Evolutionary conservation across 2,797 vertebrate genomes (phyloP).

Genomic region (Lepus oiostolus): DNA sequence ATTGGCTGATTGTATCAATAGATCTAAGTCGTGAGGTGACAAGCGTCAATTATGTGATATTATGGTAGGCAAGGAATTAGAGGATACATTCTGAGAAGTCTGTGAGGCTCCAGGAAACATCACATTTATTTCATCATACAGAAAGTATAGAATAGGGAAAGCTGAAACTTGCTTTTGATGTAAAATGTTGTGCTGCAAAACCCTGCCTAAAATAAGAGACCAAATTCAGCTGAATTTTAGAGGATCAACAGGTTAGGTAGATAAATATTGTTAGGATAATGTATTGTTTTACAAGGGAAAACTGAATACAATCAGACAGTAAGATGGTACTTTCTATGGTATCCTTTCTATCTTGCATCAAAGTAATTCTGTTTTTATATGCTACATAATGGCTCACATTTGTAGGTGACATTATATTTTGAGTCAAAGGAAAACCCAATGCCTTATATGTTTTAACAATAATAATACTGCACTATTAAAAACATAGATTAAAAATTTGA

Average conservation of each 20-base stretch:
- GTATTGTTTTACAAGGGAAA: not conserved
- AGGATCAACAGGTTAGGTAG: not conserved
- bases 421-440: not conserved
- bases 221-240: not conserved
- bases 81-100: not conserved
- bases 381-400: not conserved
- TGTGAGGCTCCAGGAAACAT: not conserved
- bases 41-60: not conserved
- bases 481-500: not conserved
- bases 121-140: not conserved
- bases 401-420: not conserved
- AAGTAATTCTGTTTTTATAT: constrained; percentile 30
- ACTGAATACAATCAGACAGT: not conserved
- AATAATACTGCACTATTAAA: constrained; percentile 12
- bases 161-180: constrained; percentile 13
- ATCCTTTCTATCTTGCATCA: not conserved
- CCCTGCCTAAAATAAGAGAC: not conserved
- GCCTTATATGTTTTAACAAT: not conserved
- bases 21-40: not conserved
- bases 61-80: not conserved
- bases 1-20: not conserved
- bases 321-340: not conserved
- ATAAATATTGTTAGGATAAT: not conserved
- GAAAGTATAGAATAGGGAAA: not conserved
- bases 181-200: not conserved